Evolutionary conservation across 2,797 vertebrate species (phyloP), one percentile per base, ranked within the genome.

Genomic region (Numenius phaeopus): DNA sequence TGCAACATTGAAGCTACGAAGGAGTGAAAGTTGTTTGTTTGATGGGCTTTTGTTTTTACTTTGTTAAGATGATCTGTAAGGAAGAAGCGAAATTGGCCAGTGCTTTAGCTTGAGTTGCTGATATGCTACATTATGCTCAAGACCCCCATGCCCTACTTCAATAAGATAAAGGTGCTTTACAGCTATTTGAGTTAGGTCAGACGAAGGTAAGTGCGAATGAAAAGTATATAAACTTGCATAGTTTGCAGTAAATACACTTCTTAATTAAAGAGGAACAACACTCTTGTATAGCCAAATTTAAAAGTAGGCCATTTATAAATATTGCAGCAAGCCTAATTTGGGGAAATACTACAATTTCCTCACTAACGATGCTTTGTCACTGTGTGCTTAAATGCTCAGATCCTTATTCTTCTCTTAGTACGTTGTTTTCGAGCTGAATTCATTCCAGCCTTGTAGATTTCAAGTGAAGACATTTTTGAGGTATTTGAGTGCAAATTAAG

Each of bases 401-500:
- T 52, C 64, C 89, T 93, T 89, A 69, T 82, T 92, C 90, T 95
- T 64, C 67, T 85, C 71, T 80, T 49, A 65, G 49, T 29, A 40
- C 52, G 19, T 85, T 89, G 58, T 92, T 94, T 90, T 57, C 46
- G 27, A 89, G 57, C 61, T 89, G 67, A 91, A 94, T 89, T 91
- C 46, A 64, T 91, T 72, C 34, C 81, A 89, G 32, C 27, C 40
- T 79, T 76, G 24, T 77, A 96, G 59, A 83, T 92, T 85, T 95
- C 90, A 72, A 95, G 86, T 65, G 75, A 96, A 96, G 93, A 87
- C 9, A 47, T 91, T 93, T 95, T 71, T 90, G 83, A 95, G 66
- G 75, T 57, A 90, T 96, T 94, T 92, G 93, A 95, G 92, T 90
- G 83, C 93, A 96, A 95, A 95, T 90, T 90, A 91, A 96, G 73